Conservation (phyloP, 2,888 invertebrate genomes). For the Taphrorychus bicolor region DNA sequence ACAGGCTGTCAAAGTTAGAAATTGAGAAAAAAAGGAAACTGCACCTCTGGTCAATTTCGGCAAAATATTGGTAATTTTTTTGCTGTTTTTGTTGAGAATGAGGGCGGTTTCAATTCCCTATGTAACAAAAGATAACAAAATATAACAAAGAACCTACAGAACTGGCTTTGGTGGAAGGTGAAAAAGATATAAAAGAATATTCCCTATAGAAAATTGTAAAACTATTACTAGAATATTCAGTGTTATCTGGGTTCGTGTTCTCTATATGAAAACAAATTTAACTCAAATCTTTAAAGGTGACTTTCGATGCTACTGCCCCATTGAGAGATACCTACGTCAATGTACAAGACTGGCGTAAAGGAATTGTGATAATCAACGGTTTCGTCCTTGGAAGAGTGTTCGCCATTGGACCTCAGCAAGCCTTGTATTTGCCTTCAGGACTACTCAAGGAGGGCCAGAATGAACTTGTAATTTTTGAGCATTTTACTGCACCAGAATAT, state of each 20-base stretch:
- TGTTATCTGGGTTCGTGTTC: too few relatives aligned
- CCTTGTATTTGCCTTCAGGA: constrained; percentile 81
- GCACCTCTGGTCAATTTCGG: background rate
- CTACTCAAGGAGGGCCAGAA: constrained; percentile 64
- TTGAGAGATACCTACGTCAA: constrained; percentile 81
- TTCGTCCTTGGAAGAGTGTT: constrained; percentile 86
- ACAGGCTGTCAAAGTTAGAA: background rate
- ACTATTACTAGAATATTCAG: too few relatives aligned
- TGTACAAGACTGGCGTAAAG: constrained; percentile 84
- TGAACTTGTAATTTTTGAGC: constrained; percentile 55
- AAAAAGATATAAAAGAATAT: too few relatives aligned
- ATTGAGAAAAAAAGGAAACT: too few relatives aligned
- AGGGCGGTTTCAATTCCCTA: too few relatives aligned
- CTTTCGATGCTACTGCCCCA: constrained; percentile 23
- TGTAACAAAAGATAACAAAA: too few relatives aligned
- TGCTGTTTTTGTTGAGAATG: background rate
- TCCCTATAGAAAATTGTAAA: too few relatives aligned
- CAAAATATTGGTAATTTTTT: background rate
- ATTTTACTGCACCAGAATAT: constrained; percentile 48
- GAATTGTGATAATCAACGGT: constrained; percentile 82
- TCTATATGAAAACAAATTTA: too few relatives aligned
- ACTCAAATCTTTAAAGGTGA: too few relatives aligned
- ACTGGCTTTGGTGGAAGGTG: too few relatives aligned
- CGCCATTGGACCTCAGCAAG: constrained; percentile 78
- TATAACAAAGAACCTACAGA: too few relatives aligned